Base-by-base conservation (phyloP, 2,797 vertebrate genomes). In the Lepilemur septentrionalis region DNA sequence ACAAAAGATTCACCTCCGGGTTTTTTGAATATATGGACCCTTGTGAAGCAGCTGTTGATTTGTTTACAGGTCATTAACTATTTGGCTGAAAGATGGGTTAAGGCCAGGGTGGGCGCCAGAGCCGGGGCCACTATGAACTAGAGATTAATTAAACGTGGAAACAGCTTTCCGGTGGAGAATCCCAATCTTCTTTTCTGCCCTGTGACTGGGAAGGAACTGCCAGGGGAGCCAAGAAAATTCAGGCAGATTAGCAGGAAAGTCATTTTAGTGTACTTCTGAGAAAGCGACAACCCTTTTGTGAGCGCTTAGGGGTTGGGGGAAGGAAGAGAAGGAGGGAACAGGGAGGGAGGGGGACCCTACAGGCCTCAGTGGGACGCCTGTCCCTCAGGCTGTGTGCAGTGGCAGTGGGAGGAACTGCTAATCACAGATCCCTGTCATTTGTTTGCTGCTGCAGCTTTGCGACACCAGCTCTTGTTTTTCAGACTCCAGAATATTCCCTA, bases 21-120 rank as follows among this genome's bases (percentile, higher is more conserved):
- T 65, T 93, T 63, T 32, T 80, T 75, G 4, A 70, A 65, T 81
- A 57, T 25, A 38, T 50, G 67, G 81, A 32, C 35, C 22, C 59
- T 41, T 65, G 41, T 30, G 73, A 92, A 92, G 59, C 69, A 72
- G 73, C 89, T 89, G 69, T 80, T 90, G 55, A 41, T 95, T 93
- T 96, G 81, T 87, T 72, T 82, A 75, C 57, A 95, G 88, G 82
- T 63, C 82, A 65, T 96, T 91, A 89, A 69, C 35, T 92, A 46
- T 81, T 85, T 50, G 67, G 20, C 82, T 91, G 91, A 81, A 76
- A 63, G 17, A 72, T 12, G 23, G 63, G 32, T 14, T 3, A 25
- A 70, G 50, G 43, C 79, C 82, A 43, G 67, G 55, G n/a, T 91
- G 41, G 69, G 69, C 43, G 69, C 43, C 55, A 38, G 67, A 79